A percentile compares a stretch with the other conserved stretches of the same genome.
Conservation (phyloP, 2,888 invertebrate species). For the Campoletis raptor region DNA sequence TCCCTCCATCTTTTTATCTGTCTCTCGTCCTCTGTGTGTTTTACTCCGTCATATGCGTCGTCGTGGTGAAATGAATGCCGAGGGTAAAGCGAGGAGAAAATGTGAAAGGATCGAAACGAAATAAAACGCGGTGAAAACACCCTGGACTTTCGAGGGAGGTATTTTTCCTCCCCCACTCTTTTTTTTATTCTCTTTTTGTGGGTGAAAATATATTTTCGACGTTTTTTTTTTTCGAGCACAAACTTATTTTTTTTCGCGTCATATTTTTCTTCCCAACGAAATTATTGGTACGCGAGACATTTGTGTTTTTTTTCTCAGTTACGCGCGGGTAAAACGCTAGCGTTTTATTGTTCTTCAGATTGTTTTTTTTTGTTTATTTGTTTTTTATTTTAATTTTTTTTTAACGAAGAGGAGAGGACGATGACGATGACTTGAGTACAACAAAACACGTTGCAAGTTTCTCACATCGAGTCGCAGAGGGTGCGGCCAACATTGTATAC, state of each 20-base stretch:
- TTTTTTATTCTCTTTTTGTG: conserved; percentile 13
- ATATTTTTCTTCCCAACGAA: conserved; percentile 7
- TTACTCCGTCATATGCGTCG: conserved; percentile 39
- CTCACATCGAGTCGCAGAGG: conserved; percentile 59
- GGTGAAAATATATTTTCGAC: conserved; percentile 30
- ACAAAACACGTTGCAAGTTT: conserved; percentile 57
- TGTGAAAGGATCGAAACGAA: conserved; percentile 44
- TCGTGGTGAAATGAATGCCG: conserved; percentile 25
- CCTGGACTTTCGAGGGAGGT: conserved; percentile 24
- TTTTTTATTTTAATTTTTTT: not conserved
- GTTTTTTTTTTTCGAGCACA: conserved; percentile 33
- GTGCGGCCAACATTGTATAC: conserved; percentile 40
- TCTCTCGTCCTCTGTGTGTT: conserved; percentile 30
- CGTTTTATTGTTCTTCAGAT: conserved; percentile 21
- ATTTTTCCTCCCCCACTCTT: conserved; percentile 8
- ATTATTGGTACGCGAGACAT: conserved; percentile 39
- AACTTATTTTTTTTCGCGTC: conserved; percentile 3
- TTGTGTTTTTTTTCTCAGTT: conserved; percentile 14
- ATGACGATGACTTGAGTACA: conserved; percentile 59
- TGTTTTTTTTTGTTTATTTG: not conserved
- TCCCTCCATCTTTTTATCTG: conserved; percentile 47
- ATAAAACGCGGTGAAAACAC: conserved; percentile 33
- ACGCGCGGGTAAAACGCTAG: conserved; percentile 27
- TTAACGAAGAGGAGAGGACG: conserved; percentile 51
- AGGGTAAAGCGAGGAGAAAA: conserved; percentile 28